These are phyloP conservation scores for Pogonomyrmex barbatus DNA, from an alignment of 1,140 invertebrate species.

Conservation along the genomic window DNA sequence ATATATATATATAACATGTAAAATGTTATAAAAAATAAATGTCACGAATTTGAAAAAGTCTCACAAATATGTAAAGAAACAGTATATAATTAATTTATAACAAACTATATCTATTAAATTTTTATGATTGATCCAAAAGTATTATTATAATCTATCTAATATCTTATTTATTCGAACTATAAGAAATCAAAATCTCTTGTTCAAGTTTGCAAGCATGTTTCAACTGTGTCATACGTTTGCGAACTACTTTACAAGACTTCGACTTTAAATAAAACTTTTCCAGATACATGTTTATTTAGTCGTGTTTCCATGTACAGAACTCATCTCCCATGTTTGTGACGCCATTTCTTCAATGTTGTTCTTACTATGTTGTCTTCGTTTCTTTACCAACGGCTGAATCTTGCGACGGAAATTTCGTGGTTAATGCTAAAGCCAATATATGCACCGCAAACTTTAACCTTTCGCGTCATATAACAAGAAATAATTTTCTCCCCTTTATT, in stretches of 20 bases:
- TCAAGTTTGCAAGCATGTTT: slow-evolving; percentile 2
- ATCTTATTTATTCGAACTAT: background rate
- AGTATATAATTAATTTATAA: background rate
- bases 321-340: background rate
- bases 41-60: background rate
- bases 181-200: background rate
- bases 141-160: background rate
- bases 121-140: background rate
- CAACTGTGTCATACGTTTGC: background rate
- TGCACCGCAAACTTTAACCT: slow-evolving; percentile 40
- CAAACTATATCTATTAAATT: background rate
- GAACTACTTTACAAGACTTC: background rate
- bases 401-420: slow-evolving; percentile 15
- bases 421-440: slow-evolving; percentile 37
- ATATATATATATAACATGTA: background rate
- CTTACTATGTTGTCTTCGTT: slow-evolving; percentile 10
- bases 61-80: background rate
- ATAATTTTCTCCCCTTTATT: slow-evolving; percentile 1
- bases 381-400: slow-evolving; percentile 10
- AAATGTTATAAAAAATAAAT: background rate
- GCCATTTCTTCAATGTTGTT: background rate
- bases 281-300: slow-evolving; percentile 32
- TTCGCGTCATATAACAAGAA: slow-evolving; percentile 15
- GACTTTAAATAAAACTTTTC: slow-evolving; percentile 21
- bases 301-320: background rate